Evolutionary conservation across 1,140 invertebrate genomes (phyloP).

Genomic region (Camponotus floridanus): DNA sequence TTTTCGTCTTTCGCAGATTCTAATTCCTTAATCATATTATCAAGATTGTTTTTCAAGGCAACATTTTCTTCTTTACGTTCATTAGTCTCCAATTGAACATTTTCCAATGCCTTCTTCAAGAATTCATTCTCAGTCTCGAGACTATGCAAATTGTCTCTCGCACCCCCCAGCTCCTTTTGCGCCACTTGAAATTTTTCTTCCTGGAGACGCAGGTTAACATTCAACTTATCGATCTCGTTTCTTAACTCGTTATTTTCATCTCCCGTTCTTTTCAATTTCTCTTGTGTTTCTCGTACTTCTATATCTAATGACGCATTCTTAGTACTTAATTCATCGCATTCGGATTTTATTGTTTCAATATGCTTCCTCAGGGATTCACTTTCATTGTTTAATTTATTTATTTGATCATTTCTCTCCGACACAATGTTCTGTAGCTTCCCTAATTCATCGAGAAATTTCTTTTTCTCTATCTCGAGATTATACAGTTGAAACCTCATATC

Average conservation of each 20-base stretch:
- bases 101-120: slow-evolving; percentile 54
- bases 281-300: neutral
- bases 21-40: slow-evolving; percentile 45
- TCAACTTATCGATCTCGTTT: slow-evolving; percentile 41
- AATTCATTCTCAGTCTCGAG: slow-evolving; percentile 48
- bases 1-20: slow-evolving; percentile 13
- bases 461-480: slow-evolving; percentile 66
- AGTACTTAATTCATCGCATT: slow-evolving; percentile 10
- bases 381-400: slow-evolving; percentile 43
- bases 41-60: slow-evolving; percentile 60
- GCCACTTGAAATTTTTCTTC: slow-evolving; percentile 57
- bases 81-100: slow-evolving; percentile 53
- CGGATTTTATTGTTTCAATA: neutral
- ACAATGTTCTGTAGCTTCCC: slow-evolving; percentile 48
- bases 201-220: slow-evolving; percentile 30
- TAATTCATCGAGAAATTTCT: slow-evolving; percentile 72
- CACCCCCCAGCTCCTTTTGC: slow-evolving; percentile 39
- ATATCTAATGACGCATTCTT: slow-evolving; percentile 17
- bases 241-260: slow-evolving; percentile 57
- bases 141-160: slow-evolving; percentile 45
- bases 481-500: slow-evolving; percentile 68
- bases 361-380: neutral
- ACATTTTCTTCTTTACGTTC: slow-evolving; percentile 45
- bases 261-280: slow-evolving; percentile 1
- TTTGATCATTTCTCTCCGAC: slow-evolving; percentile 75